These are phyloP conservation scores for Theocolax elegans DNA, from an alignment of 1,140 invertebrate species.

Conservation along the genomic window DNA sequence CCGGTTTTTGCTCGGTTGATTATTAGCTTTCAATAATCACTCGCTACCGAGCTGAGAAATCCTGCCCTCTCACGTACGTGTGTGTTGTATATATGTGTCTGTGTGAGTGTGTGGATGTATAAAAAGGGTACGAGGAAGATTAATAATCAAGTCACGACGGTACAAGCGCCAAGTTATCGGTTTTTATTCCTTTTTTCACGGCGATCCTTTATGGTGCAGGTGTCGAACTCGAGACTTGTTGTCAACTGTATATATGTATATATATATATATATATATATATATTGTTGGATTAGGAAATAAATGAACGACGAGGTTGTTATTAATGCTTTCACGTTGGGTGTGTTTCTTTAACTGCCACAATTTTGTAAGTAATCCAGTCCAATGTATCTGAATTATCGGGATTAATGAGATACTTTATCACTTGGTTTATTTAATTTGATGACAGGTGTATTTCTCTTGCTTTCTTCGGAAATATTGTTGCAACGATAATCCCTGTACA, in stretches of 20 bases:
- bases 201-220: not conserved
- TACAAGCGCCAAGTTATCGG: not conserved
- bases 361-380: not conserved
- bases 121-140: not conserved
- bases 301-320: too few relatives aligned
- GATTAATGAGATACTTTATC: not conserved
- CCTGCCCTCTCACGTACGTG: not conserved
- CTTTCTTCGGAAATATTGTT: too few relatives aligned
- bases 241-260: too few relatives aligned
- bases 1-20: slow-evolving; percentile 25
- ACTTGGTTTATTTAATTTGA: not conserved
- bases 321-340: too few relatives aligned
- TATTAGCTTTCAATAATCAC: slow-evolving; percentile 36
- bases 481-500: too few relatives aligned
- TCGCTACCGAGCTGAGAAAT: not conserved
- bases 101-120: too few relatives aligned
- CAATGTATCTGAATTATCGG: not conserved
- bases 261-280: too few relatives aligned
- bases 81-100: not conserved
- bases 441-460: too few relatives aligned
- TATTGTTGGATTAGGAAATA: too few relatives aligned
- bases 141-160: not conserved
- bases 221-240: too few relatives aligned
- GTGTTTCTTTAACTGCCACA: not conserved
- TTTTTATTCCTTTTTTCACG: not conserved